Base-by-base conservation (phyloP, 2,888 invertebrate genomes). In the Noctua comes region DNA sequence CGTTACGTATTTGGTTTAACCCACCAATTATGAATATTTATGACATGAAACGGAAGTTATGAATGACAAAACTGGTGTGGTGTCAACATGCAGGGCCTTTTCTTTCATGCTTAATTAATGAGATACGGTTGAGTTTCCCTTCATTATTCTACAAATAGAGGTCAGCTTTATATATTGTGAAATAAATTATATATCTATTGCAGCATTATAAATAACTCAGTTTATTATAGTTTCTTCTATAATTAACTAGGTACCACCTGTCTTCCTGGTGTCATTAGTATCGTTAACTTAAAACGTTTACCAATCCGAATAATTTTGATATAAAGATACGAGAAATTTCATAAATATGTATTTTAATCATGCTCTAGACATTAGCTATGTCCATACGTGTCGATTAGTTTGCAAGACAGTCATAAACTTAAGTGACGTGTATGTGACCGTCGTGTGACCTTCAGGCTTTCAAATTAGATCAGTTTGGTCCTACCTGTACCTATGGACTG, bases 91-190 rank as follows among this genome's bases (percentile, higher is more conserved):
- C 64, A 68, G 48, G 24, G 57, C 11, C 21, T 76, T 69, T 71
- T 59, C 64, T 73, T 70, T 18, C 24, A 64, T 78, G 27, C n/a
- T 62, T 80, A 85, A 68, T 70, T 85, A 82, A 85, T 85, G 54
- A 82, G 74, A 36, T 57, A 70, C n/a, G 2, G 24, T 74, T 51
- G 43, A 72, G 73, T 82, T 85, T 82, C 62, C 82, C 82, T 82
- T 85, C 24, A 69, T 79, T 73, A 83, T 66, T 51, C 18, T 57
- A 7, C 16, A 59, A 0, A 80, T 68, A 74, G 82, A 82, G 76
- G 85, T 78, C 68, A 74, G 21, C 21, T 31, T 4, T 21, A 64
- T 57, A 57, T 6, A 27, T 31, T 73, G 27, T 36, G 24, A 65
- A 69, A 73, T 73, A 73, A 66, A 62, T 68, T 64, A 62, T 40